Evolutionary conservation across 2,113 vertebrate genomes (phyloP), one percentile per base, ranked within the genome.

Genomic region (Pteruthius melanotis): DNA sequence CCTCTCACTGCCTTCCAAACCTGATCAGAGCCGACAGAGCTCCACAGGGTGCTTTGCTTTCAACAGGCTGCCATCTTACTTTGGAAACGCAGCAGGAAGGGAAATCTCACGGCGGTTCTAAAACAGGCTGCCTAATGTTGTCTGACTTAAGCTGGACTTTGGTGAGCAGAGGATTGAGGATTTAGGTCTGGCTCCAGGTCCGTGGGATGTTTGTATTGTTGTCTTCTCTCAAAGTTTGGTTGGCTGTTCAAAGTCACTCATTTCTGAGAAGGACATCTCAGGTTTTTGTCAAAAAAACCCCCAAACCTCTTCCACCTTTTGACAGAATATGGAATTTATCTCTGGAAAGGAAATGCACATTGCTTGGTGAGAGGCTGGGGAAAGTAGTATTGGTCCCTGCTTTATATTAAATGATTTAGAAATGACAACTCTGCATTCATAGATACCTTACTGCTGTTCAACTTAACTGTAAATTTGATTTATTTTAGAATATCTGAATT

Each of bases 51-150:
- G 0, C 21, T 68, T 63, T 20, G 6, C 47, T 84, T 88, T 3
- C 54, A 24, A 6, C 49, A 42, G 20, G 57, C 40, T 86, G 76
- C 8, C 30, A 4, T 78, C 78, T 66, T 16, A 2, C 31, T 65
- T 30, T 15, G 86, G 40, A 74, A 83, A 35, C 15, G 2, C 57
- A 19, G 19, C 37, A 65, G 85, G n/a, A 49, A 45, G 6, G 8
- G 22, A 87, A 45, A 16, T 31, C 60, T 52, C 33, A 2, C 21
- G 3, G 13, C 0, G 0, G 4, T 49, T 76, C n/a, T 39, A 35
- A 49, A 82, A 61, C 57, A 44, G 35, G 21, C 33, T 37, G 13
- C 24, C 61, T 40, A 3, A 4, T 13, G 15, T n/a, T 44, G 5
- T 14, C 53, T 10, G 7, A 19, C 61, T 60, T 50, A 17, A 72